Conservation (phyloP, 2,113 vertebrate species). For the Lampris megalopsis region DNA sequence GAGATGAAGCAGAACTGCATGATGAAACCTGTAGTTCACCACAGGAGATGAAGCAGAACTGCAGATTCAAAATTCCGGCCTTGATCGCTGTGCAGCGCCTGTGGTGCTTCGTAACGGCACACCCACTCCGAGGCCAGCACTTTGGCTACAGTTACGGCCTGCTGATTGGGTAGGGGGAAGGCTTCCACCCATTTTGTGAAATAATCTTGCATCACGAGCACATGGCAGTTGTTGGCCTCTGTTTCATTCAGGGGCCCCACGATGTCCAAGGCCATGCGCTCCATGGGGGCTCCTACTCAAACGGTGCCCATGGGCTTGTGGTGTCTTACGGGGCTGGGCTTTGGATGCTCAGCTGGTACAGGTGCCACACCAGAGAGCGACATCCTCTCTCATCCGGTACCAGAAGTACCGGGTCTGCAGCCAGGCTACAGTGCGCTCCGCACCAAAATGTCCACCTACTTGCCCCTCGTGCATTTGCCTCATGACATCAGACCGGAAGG, state of each 20-base stretch:
- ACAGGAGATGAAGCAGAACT: not conserved
- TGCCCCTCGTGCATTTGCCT: not conserved
- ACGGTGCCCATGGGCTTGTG: conserved; percentile 21
- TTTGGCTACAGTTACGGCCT: conserved; percentile 8
- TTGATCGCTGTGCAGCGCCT: not conserved
- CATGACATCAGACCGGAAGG: too few species aligned
- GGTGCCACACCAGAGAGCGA: conserved; percentile 16
- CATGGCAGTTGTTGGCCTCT: not conserved
- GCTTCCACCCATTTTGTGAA: not conserved
- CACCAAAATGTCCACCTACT: conserved; percentile 8
- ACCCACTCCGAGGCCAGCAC: not conserved
- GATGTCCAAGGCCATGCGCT: conserved; percentile 12
- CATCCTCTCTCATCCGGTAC: not conserved
- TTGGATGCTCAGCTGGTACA: conserved; percentile 21
- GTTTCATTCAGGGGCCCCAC: conserved; percentile 26
- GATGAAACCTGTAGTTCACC: too few species aligned
- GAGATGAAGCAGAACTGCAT: too few species aligned
- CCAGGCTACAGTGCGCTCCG: not conserved
- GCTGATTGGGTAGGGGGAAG: conserved; percentile 10
- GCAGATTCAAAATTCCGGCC: conserved; percentile 13
- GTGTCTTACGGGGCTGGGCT: not conserved
- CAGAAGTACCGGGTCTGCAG: conserved; percentile 22
- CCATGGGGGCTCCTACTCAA: not conserved
- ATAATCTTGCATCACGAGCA: too few species aligned
- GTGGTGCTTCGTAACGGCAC: conserved; percentile 4